phyloP scores from a whole-genome alignment of 2,797 vertebrate species.

The Pteronotus mesoamericanus region DNA sequence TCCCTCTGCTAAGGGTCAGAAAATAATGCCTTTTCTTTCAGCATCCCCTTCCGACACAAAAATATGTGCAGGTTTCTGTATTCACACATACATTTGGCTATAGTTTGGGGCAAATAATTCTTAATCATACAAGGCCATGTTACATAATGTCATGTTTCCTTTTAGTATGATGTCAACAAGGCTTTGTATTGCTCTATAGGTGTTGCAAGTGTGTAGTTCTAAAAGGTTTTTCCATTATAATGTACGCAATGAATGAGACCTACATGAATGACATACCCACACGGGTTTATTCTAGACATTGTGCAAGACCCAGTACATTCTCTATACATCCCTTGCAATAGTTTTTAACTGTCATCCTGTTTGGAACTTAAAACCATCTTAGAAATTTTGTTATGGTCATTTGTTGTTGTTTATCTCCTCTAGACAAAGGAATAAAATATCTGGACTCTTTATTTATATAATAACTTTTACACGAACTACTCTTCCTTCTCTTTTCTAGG shows the following conservation, averaged over 20 bases:
- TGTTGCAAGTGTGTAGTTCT: background rate
- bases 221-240: background rate
- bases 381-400: background rate
- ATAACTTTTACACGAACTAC: background rate
- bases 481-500: background rate
- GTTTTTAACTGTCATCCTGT: background rate
- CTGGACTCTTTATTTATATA: background rate
- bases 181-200: background rate
- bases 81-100: background rate
- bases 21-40: background rate
- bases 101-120: background rate
- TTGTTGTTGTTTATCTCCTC: background rate
- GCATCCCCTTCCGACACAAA: background rate
- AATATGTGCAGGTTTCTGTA: accelerated
- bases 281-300: background rate
- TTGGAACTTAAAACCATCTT: background rate
- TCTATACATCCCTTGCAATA: background rate
- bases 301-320: background rate
- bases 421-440: background rate
- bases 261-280: background rate
- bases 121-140: background rate
- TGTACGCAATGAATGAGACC: background rate
- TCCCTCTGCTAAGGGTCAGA: background rate
- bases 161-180: background rate
- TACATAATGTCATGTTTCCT: background rate